phyloP scores from a whole-genome alignment of 35 echinoderm and acorn worm genomes.

The Strongylocentrotus purpuratus region DNA sequence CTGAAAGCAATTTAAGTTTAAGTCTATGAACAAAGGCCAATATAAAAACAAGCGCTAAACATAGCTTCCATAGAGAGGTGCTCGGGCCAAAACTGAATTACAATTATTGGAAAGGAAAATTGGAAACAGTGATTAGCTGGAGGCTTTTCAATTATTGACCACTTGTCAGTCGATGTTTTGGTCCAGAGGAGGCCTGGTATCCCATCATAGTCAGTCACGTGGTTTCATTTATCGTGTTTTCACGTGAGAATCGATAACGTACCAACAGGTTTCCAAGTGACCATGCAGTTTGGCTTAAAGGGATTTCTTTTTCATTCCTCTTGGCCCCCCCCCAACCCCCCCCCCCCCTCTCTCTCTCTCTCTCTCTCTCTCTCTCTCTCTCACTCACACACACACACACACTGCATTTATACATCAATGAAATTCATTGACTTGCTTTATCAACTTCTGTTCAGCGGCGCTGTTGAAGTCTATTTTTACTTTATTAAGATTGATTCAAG shows the following conservation, averaged over 20 bases:
- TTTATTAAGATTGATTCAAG: too few species aligned
- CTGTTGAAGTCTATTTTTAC: too few species aligned
- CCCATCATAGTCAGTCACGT: not conserved
- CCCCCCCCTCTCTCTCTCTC: not conserved
- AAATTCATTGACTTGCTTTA: too few species aligned
- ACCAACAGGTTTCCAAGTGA: too few species aligned
- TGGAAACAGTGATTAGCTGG: not conserved
- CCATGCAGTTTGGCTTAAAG: not conserved
- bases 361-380: not conserved
- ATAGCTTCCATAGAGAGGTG: not conserved
- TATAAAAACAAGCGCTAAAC: not conserved
- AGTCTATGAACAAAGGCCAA: not conserved
- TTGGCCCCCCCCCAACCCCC: not conserved
- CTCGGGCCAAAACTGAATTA: not conserved
- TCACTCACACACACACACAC: too few species aligned
- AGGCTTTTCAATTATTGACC: not conserved
- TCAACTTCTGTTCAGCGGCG: too few species aligned
- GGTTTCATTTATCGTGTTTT: not conserved
- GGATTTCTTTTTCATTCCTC: not conserved
- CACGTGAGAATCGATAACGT: not conserved
- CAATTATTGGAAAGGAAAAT: not conserved
- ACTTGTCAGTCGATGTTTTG: not conserved
- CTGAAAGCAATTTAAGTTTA: not conserved
- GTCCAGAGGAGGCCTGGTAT: not conserved
- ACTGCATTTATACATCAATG: too few species aligned